phyloP scores from a whole-genome alignment of 2,888 invertebrate genomes.

The Sthenelais limicola region DNA sequence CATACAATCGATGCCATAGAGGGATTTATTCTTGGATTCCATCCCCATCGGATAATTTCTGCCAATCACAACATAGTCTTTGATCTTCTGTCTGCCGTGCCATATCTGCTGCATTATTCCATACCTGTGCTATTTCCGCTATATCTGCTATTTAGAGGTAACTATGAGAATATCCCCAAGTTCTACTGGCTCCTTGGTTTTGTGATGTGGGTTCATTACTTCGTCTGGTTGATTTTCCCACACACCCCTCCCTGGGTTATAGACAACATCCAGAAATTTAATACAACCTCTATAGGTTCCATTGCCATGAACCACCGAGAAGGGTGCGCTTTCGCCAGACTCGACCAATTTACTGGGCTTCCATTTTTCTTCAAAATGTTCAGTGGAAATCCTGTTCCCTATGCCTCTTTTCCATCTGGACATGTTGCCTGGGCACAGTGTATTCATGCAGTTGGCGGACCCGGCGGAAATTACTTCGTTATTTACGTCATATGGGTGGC shows the following conservation, averaged over 20 bases:
- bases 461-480: conserved; percentile 32
- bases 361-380: conserved; percentile 53
- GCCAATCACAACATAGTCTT: conserved; percentile 38
- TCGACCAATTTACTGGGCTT: conserved; percentile 48
- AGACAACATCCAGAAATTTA: conserved; percentile 42
- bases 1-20: conserved; percentile 52
- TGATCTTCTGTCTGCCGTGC: conserved; percentile 51
- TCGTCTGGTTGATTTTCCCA: conserved; percentile 53
- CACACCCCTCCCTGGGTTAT: conserved; percentile 55
- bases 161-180: conserved; percentile 40
- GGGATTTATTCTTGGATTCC: conserved; percentile 43
- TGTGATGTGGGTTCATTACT: conserved; percentile 51
- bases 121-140: conserved; percentile 50
- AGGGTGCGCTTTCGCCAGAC: conserved; percentile 53
- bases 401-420: conserved; percentile 55
- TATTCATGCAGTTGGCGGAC: conserved; percentile 44
- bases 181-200: conserved; percentile 54
- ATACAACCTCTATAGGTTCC: not conserved
- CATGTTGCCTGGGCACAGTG: conserved; percentile 55
- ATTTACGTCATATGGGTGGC: conserved; percentile 51
- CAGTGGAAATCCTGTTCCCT: conserved; percentile 53
- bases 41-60: conserved; percentile 48
- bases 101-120: conserved; percentile 52
- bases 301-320: conserved; percentile 45
- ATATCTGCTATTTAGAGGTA: conserved; percentile 42